Evolutionary conservation across 2,113 vertebrate species (phyloP), one percentile per base, ranked within the genome.

Genomic region (Buteo buteo): DNA sequence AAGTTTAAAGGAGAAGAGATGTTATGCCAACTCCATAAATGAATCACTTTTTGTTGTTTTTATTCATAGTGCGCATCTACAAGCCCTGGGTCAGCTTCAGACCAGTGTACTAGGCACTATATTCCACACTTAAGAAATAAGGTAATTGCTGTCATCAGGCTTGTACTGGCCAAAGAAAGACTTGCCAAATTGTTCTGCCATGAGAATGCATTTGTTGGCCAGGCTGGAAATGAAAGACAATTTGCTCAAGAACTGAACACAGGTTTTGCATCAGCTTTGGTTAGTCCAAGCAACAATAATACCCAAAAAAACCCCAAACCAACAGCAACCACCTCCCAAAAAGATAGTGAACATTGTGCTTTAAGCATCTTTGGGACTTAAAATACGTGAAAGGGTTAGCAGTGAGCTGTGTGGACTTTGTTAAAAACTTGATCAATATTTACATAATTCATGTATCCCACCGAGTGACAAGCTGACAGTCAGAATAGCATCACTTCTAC

Each of bases 41-140:
- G 6, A 88, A 85, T 85, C 1, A 3, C 38, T 45, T n/a, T 59
- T n/a, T 59, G 50, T 40, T 90, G 70, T 21, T 91, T 91, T 97
- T 89, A 62, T 82, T 91, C 74, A 61, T 73, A 16, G 40, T 0
- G 0, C 70, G 78, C n/a, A 73, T 38, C 80, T 59, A 82, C 74
- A 96, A 93, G 62, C n/a, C 67, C 70, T 85, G 55, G 90, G 82
- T 87, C 87, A 95, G 86, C 74, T 94, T 50, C 59, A 93, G 66
- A 54, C 40, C 83, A 40, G 62, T 14, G 58, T n/a, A 29, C 34
- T 28, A 87, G 73, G 86, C 78, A 88, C 66, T 50, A 2, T 87
- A 84, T 91, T 61, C 73, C 78, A 80, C 71, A 90, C 32, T 31
- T 79, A 90, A 95, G 84, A 96, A 94, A 96, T 82, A 95, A 93